Evolutionary conservation across 2,113 vertebrate species (phyloP), one percentile per base, ranked within the genome.

Genomic region (Pungitius pungitius): DNA sequence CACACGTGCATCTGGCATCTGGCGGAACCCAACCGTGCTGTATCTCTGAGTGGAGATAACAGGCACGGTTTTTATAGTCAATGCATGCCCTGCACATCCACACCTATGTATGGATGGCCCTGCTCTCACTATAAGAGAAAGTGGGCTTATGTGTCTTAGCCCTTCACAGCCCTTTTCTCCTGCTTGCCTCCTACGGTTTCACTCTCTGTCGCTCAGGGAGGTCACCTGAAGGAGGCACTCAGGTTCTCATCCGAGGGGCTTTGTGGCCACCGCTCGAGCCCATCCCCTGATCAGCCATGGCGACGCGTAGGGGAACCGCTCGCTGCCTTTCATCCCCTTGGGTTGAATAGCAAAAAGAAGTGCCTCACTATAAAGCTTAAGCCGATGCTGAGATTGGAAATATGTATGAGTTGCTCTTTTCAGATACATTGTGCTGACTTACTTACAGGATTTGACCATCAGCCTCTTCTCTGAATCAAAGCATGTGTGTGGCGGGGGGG

Each of bases 151-250:
- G 69, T 78, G 80, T 81, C 87, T 88, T 82, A 91, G 80, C 80
- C 77, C 75, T 80, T 84, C 73, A 86, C 75, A 88, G 84, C 76
- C 73, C 52, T 73, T 78, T 83, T 85, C 75, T 77, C 79, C 60
- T 78, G 73, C 30, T 51, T n/a, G 52, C 64, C 42, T 78, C 73
- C 71, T 55, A 26, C 47, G 35, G 54, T 72, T 69, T 77, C 35
- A 37, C 49, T 74, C 60, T 73, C 57, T 67, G 59, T 73, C 80
- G 71, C 76, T 58, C 52, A 72, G 58, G 84, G 93, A 94, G 93
- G 91, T 93, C 92, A 91, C 84, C 86, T 89, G 85, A 92, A 91
- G 89, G 86, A 93, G 89, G 78, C 90, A 91, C 84, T 79, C 85
- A 84, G 73, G 85, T 82, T 24, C 40, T 42, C 62, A 90, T 89